phyloP scores from a whole-genome alignment of 1,140 invertebrate genomes.

The Solenopsis fugax region DNA sequence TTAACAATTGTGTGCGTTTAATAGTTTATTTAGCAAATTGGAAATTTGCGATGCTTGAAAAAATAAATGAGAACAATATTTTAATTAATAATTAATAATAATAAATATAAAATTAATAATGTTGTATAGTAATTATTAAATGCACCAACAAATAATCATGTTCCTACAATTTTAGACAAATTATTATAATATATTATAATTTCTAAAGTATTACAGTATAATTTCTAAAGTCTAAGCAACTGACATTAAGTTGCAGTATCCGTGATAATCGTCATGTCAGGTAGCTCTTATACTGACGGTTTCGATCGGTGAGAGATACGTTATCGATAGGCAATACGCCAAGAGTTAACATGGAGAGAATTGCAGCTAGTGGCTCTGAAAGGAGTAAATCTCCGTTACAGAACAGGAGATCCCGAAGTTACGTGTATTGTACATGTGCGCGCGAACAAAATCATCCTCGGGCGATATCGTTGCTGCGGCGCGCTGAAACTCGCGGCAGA shows the following conservation, averaged over 20 bases:
- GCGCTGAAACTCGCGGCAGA: constrained; percentile 3
- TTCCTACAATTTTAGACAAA: background rate
- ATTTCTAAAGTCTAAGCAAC: background rate
- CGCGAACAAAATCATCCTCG: constrained; percentile 31
- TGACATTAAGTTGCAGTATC: background rate
- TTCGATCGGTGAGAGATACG: background rate
- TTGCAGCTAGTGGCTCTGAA: background rate
- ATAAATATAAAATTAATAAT: too few species aligned
- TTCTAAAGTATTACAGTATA: background rate
- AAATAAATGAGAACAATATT: constrained; percentile 4
- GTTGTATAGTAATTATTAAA: background rate
- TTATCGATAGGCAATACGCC: background rate
- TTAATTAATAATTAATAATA: too few species aligned
- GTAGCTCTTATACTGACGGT: background rate
- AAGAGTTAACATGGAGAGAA: background rate
- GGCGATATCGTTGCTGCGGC: background rate
- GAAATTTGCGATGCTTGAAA: background rate
- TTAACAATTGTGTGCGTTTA: background rate
- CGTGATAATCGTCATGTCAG: background rate
- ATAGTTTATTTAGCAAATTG: background rate
- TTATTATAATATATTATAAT: background rate
- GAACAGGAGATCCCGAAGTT: constrained; percentile 13
- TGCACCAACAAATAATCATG: background rate
- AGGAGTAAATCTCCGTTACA: background rate
- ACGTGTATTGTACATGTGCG: background rate